Conservation (phyloP, 2,888 invertebrate genomes). For the Oeneis ivallda region DNA sequence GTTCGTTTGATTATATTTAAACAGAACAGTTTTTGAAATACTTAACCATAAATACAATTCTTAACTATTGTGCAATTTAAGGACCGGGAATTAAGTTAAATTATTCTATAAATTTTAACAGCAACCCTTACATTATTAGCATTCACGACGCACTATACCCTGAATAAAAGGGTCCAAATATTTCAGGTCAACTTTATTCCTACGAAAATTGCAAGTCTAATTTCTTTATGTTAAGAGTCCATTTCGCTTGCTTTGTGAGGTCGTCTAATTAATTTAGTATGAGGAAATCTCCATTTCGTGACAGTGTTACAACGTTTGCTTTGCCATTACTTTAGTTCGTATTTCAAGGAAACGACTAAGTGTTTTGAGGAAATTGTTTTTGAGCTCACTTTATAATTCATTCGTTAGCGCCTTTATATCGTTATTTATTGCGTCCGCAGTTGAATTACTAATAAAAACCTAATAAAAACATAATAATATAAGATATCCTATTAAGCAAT, state of each 20-base stretch:
- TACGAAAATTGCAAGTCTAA: slow-evolving; percentile 69
- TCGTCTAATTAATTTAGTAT: slow-evolving; percentile 73
- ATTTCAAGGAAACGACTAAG: slow-evolving; percentile 49
- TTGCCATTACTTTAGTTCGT: slow-evolving; percentile 58
- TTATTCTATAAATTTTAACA: slow-evolving; percentile 76
- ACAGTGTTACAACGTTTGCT: slow-evolving; percentile 68
- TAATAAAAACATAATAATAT: slow-evolving; percentile 2
- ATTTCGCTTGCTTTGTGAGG: slow-evolving; percentile 54
- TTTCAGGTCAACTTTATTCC: slow-evolving; percentile 72
- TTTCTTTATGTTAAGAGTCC: slow-evolving; percentile 63
- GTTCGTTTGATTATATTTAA: not conserved
- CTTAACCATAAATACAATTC: slow-evolving; percentile 32
- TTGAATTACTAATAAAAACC: slow-evolving; percentile 16
- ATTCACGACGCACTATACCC: slow-evolving; percentile 72
- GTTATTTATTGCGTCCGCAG: slow-evolving; percentile 42
- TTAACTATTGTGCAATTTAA: slow-evolving; percentile 44
- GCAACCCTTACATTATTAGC: slow-evolving; percentile 75
- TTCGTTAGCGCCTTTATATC: slow-evolving; percentile 36
- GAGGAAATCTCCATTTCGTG: slow-evolving; percentile 73
- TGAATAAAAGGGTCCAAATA: slow-evolving; percentile 75
- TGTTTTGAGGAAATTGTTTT: slow-evolving; percentile 49
- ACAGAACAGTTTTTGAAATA: not conserved
- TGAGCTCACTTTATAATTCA: slow-evolving; percentile 46
- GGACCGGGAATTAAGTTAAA: slow-evolving; percentile 70
- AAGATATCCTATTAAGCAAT: not conserved